Conservation (phyloP, 2,797 vertebrate genomes). For the Poecile montanus region DNA sequence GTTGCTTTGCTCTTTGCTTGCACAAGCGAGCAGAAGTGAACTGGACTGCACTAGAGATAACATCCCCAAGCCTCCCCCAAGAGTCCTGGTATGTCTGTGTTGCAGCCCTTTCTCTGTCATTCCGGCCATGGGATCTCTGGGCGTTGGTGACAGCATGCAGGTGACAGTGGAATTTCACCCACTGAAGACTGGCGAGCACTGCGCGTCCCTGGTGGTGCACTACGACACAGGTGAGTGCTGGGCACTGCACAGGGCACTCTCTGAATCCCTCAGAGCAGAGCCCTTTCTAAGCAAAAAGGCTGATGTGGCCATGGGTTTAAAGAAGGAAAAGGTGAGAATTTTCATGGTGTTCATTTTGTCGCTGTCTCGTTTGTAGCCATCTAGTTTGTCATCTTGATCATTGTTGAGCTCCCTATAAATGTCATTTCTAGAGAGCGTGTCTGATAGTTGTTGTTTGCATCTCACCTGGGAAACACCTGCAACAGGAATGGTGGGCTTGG, state of each 20-base stretch:
- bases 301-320: rapidly evolving
- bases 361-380: background rate
- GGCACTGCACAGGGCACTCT: background rate
- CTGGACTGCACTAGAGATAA: too few species aligned
- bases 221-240: slow-evolving; percentile 84
- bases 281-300: background rate
- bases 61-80: too few species aligned
- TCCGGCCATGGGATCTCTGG: slow-evolving; percentile 78
- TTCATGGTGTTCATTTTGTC: background rate
- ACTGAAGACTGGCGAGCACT: slow-evolving; percentile 74
- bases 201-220: slow-evolving; percentile 74
- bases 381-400: background rate
- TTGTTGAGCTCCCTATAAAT: background rate
- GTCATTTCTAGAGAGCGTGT: background rate
- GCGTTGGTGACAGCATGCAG: slow-evolving; percentile 78
- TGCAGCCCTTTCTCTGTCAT: slow-evolving; percentile 87
- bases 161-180: slow-evolving; percentile 86
- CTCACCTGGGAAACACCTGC: background rate
- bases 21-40: too few species aligned
- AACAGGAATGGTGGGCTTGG: background rate
- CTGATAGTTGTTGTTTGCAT: background rate
- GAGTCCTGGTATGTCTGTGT: background rate
- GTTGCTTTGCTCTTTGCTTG: too few species aligned
- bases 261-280: background rate
- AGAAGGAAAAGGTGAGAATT: background rate